Percentiles rank a stretch among this genome's conserved stretches.
These are phyloP conservation scores for Melanostoma scalare DNA, from an alignment of 2,888 invertebrate genomes.

Conservation along the genomic window DNA sequence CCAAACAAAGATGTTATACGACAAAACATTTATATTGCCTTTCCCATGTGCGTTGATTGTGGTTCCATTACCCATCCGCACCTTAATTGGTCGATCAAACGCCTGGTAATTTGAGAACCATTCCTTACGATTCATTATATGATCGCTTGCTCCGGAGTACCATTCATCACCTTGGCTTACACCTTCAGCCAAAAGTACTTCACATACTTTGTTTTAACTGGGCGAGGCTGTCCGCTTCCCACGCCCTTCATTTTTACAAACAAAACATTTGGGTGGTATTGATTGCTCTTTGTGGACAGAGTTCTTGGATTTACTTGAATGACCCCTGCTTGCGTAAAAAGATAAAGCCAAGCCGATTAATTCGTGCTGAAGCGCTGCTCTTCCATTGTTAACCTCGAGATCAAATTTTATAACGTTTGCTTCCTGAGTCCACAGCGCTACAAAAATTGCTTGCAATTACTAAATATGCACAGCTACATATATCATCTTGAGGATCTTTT, in stretches of 20 bases:
- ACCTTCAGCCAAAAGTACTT: slow-evolving; percentile 21
- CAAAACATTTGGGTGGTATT: slow-evolving; percentile 15
- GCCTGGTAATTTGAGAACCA: slow-evolving; percentile 7
- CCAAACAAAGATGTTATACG: slow-evolving; percentile 66
- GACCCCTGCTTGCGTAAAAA: neutral
- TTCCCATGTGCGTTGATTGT: slow-evolving; percentile 58
- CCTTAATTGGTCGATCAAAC: slow-evolving; percentile 9
- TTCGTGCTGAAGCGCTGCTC: too few relatives aligned
- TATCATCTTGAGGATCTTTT: slow-evolving; percentile 62
- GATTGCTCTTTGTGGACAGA: neutral
- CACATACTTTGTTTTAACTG: neutral
- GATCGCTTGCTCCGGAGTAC: slow-evolving; percentile 48
- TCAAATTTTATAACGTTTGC: neutral
- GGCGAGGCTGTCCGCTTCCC: too few relatives aligned
- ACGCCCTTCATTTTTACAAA: slow-evolving; percentile 3
- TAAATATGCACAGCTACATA: slow-evolving; percentile 68
- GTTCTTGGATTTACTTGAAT: slow-evolving; percentile 1
- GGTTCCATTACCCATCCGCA: slow-evolving; percentile 58
- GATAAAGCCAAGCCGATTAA: too few relatives aligned
- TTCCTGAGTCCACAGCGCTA: neutral
- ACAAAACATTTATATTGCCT: slow-evolving; percentile 68
- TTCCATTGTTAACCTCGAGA: neutral
- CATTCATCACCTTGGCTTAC: slow-evolving; percentile 22
- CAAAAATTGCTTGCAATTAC: too few relatives aligned
- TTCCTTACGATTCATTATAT: slow-evolving; percentile 15